Evolutionary conservation across 2,888 invertebrate genomes (phyloP), one percentile per base, ranked within the genome.

Genomic region (Erebia palarica): DNA sequence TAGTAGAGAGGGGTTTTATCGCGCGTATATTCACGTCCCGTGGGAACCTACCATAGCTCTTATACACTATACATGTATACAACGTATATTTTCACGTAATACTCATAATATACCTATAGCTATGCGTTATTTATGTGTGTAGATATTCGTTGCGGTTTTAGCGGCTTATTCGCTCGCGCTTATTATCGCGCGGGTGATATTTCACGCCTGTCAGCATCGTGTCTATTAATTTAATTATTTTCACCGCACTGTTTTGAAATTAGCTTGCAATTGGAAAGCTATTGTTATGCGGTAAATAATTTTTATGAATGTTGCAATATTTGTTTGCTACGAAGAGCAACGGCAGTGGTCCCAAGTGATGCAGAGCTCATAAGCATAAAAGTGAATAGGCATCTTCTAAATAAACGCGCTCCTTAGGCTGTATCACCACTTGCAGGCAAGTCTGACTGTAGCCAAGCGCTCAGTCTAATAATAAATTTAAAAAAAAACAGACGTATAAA

Each of bases 191-290:
- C 44, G 16, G 67, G n/a, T 68, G 72, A 70, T 72, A 72, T 72
- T 75, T 75, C 73, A 73, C 68, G 65, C 65, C 59, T 75, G 73
- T 75, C 75, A 75, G 59, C 74, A 60, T 65, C 49, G 71, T 65
- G 63, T 71, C 69, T 73, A 70, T 68, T 66, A 65, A 75, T 70
- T 70, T 63, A 73, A 75, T 75, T 73, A 71, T 67, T 70, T n/a
- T 72, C 66, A 67, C 64, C 63, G 68, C 68, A 42, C 27, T 57
- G 59, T 61, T 36, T 69, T 64, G 65, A 55, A 72, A 72, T 69
- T 72, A 57, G 55, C n/a, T 71, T 64, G 55, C 44, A 47, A 57
- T 61, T 44, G 53, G 21, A 55, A 69, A 10, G 44, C 4, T 67
- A 47, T 13, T 58, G 66, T 53, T 16, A 53, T 53, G 53, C 16